phyloP scores from a whole-genome alignment of 2,113 vertebrate species.

The Connochaetes taurinus region DNA sequence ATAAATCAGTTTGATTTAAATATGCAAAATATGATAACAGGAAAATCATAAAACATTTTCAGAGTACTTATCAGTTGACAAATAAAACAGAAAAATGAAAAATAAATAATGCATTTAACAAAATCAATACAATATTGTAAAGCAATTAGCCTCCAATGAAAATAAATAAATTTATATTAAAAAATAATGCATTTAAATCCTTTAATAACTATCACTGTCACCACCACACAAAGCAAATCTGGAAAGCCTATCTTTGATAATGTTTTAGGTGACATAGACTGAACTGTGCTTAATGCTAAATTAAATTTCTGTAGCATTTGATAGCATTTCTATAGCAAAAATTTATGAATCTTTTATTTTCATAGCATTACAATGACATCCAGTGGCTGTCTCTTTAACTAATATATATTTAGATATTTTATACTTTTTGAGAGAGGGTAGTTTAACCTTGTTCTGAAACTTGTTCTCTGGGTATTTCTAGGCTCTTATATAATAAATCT shows the following conservation, averaged over 20 bases:
- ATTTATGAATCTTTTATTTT: constrained; percentile 15
- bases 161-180: no score
- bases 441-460: constrained; percentile 22
- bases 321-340: neutral
- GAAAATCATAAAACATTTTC: neutral
- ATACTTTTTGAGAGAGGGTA: constrained; percentile 3
- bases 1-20: neutral
- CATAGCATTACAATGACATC: constrained; percentile 74
- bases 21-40: neutral
- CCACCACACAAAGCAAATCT: neutral
- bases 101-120: neutral
- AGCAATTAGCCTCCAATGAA: no score
- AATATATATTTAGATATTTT: constrained; percentile 44
- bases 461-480: neutral
- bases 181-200: neutral
- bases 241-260: neutral
- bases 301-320: neutral
- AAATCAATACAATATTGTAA: no score
- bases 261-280: neutral
- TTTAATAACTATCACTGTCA: neutral
- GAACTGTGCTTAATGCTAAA: neutral
- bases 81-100: neutral
- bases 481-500: constrained; percentile 30
- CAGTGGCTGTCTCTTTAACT: constrained; percentile 69
- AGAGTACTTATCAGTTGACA: neutral